Evolutionary conservation across 1,140 invertebrate species (phyloP), one percentile per base, ranked within the genome.

Genomic region (Diploscapter pachys): DNA sequence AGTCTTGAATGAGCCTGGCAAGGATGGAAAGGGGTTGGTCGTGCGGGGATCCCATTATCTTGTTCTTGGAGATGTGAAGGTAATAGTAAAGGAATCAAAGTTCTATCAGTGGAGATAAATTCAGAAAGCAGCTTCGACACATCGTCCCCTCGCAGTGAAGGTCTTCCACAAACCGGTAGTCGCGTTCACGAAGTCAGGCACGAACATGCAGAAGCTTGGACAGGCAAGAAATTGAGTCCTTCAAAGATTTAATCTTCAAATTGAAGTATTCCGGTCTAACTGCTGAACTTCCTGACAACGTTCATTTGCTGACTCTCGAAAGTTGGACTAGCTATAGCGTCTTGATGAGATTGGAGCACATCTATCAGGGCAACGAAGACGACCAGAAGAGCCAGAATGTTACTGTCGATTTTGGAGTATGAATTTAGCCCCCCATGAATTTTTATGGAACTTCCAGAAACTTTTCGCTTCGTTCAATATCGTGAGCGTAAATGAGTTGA

Each of bases 301-400:
- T 96, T 0, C 91, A 94, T 78, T 86, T 97, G n/a, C 86, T 97
- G 49, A 95, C 93, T 5, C 85, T 96, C 68, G 93, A 96, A 84
- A 91, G 92, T 5, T 93, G 92, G 90, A 90, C 90, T 66, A 89
- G 88, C 9, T 87, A 86, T 2, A 88, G 89, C 9, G 86, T 93
- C 8, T 87, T 97, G 3, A 78, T 97, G 0, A 88, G 95, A 64
- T 87, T 98, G 4, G 95, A 98, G 82, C 93, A 98, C 85, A 89
- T 94, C 63, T 90, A 92, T 76, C 93, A 95, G 84, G 89, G 88
- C 48, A 87, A 87, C 5, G 92, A 93, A 82, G 90, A 92, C 75
- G 55, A 73, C 50, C 75, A 85, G 50, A 79, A 89, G 48, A 91
- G 90, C 31, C 81, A 89, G 72, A 88, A 89, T 2, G 89, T 89